phyloP scores from a whole-genome alignment of 2,888 invertebrate genomes.

The Perizoma affinitatum region DNA sequence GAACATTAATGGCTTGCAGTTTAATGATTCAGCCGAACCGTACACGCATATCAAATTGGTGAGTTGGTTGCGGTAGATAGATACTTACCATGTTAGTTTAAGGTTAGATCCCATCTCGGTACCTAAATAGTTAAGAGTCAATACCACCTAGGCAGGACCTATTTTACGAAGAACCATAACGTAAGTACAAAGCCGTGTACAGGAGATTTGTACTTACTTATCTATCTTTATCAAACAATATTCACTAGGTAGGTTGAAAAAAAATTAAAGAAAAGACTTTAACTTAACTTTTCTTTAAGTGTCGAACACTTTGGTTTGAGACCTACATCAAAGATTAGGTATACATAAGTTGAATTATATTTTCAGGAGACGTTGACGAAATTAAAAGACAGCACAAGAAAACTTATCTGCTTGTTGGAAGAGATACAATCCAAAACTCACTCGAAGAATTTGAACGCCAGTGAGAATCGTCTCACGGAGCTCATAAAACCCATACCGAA shows the following conservation, averaged over 20 bases:
- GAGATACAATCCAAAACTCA: conserved; percentile 62
- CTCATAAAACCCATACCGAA: conserved; percentile 35
- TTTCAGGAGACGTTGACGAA: conserved; percentile 59
- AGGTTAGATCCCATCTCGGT: no score
- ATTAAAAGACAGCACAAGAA: conserved; percentile 68
- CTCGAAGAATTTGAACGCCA: conserved; percentile 37
- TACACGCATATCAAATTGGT: conserved; percentile 46
- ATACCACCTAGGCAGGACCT: conserved; percentile 1
- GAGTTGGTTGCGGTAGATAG: conserved; percentile 4
- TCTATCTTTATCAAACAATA: no score
- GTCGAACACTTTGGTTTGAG: no score
- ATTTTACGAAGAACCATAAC: no score
- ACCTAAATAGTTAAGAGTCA: background rate
- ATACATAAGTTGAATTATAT: background rate
- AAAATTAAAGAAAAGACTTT: no score
- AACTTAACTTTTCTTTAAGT: no score
- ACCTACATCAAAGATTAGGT: no score
- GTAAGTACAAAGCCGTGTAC: no score
- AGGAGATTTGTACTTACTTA: no score
- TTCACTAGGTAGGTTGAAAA: no score
- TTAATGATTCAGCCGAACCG: conserved; percentile 37
- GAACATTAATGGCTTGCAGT: conserved; percentile 21
- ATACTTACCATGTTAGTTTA: no score
- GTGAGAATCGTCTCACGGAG: conserved; percentile 33
- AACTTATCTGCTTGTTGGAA: conserved; percentile 61